phyloP scores from a whole-genome alignment of 2,888 invertebrate species.

The Dasypolia templi region DNA sequence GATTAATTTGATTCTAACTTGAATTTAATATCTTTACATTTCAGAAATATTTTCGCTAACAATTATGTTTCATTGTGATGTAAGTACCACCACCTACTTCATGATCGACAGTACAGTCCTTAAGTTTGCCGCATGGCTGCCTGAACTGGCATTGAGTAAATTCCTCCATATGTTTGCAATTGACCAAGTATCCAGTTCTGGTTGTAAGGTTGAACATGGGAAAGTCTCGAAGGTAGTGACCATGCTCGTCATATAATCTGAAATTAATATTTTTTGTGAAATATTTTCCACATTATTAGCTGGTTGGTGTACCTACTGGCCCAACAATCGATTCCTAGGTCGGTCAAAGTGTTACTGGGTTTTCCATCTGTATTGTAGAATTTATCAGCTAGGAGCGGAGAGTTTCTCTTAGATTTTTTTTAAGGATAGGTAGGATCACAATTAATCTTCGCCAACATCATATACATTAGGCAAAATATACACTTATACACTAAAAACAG shows the following conservation, averaged over 20 bases:
- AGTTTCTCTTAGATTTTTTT: no score
- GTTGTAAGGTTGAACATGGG: constrained; percentile 18
- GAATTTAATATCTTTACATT: not conserved
- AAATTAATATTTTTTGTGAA: not conserved
- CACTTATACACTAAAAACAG: no score
- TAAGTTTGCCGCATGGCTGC: constrained; percentile 12
- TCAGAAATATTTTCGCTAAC: not conserved
- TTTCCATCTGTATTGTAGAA: no score
- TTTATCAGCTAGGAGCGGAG: no score
- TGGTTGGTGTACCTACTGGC: no score
- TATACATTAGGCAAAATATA: no score
- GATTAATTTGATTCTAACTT: no score
- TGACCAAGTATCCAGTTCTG: constrained; percentile 28
- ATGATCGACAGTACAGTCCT: constrained; percentile 18
- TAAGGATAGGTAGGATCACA: no score
- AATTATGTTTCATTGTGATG: not conserved
- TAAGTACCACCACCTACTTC: constrained; percentile 29
- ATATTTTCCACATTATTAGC: not conserved
- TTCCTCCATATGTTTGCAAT: constrained; percentile 14
- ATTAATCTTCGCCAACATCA: no score
- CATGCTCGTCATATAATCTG: constrained; percentile 39
- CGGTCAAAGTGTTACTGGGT: no score
- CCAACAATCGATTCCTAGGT: no score
- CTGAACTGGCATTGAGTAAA: constrained; percentile 39
- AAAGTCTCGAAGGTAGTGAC: not conserved